phyloP scores from a whole-genome alignment of 2,888 invertebrate species.

The Hermodice carunculata region DNA sequence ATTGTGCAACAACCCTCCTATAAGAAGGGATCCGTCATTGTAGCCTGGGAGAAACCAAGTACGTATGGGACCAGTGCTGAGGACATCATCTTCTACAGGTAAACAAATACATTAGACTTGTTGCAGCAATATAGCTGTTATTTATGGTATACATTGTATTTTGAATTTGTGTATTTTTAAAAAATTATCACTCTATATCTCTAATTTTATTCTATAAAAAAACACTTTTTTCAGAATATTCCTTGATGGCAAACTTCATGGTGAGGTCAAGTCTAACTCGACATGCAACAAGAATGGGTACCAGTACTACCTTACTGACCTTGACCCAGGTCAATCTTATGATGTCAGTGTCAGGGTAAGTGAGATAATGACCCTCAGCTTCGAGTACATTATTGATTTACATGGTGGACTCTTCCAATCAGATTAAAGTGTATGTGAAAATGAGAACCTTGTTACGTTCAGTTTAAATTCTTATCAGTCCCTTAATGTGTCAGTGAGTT shows the following conservation, averaged over 20 bases:
- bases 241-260: constrained; percentile 64
- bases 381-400: too few species aligned
- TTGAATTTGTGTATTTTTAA: too few species aligned
- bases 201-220: too few species aligned
- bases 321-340: constrained; percentile 62
- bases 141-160: too few species aligned
- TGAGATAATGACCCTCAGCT: background rate
- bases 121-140: background rate
- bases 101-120: constrained; percentile 1
- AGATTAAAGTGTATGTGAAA: too few species aligned
- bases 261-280: constrained; percentile 62
- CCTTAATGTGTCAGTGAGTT: too few species aligned
- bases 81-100: constrained; percentile 63
- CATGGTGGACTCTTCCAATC: background rate
- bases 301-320: constrained; percentile 65
- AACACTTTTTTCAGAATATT: constrained; percentile 57
- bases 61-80: constrained; percentile 59
- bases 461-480: too few species aligned
- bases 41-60: constrained; percentile 65
- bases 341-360: constrained; percentile 65
- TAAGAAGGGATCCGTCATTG: constrained; percentile 62
- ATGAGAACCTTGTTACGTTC: too few species aligned
- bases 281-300: constrained; percentile 64
- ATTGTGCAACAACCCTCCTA: constrained; percentile 66
- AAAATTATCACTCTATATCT: too few species aligned